Base-by-base conservation (phyloP, 2,888 invertebrate genomes). In the Luperina nickerlii region DNA sequence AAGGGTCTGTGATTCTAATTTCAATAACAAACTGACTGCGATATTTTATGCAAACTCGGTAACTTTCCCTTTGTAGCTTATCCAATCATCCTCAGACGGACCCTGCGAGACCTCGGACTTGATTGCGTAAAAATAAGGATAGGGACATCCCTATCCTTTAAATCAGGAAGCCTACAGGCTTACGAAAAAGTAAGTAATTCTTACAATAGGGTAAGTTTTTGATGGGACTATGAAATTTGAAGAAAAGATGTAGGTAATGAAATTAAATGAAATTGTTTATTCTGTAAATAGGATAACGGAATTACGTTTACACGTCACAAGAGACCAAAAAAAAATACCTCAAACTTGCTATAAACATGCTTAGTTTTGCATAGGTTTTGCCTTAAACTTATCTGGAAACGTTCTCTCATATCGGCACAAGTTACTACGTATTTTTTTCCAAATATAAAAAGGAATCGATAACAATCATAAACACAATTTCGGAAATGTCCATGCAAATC, bases 1-100 rank as follows among this genome's bases (percentile, higher is more conserved):
- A 82, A 86, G 51, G 75, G 57, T 66, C 45, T 62, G 51, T 71
- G 74, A 83, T 83, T 78, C 78, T 87, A 63, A 84, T 84, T 78
- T 63, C 76, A 83, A 76, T 76, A 85, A 87, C 69, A 78, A 82
- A 87, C 75, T 62, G 66, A 7, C 48, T 60, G 20, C 38, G 57
- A 73, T 79, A 67, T 83, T 85, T 85, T 83, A 86, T 85, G 73
- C 65, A 83, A 83, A 79, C 76, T 38, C 65, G 70, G 70, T 76
- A 78, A 85, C 79, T 85, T 79, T 83, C 78, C 78, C 78, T 83
- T 76, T 71, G 83, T 65, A 65, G 67, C 32, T 85, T 75, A 86
- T 76, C 83, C 83, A 84, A 84, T 86, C 87, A 83, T 78, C 60
- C 70, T 65, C 67, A 51, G 65, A 78, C 63, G 74, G 84, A 87